These are phyloP conservation scores for Margaritifera margaritifera DNA, from an alignment of 2,888 invertebrate genomes.

Conservation along the genomic window DNA sequence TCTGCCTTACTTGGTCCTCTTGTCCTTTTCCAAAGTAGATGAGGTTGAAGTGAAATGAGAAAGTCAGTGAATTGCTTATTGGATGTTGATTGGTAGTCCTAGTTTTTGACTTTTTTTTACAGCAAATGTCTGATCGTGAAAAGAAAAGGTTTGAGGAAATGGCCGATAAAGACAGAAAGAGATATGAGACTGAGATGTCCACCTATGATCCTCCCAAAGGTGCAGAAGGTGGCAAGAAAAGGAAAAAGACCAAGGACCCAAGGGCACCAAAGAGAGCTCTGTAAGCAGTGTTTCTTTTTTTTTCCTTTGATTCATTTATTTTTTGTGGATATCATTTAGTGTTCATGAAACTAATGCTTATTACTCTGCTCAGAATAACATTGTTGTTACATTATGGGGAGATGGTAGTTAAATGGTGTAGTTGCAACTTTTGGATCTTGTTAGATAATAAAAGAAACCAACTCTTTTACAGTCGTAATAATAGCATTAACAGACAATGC, in stretches of 20 bases:
- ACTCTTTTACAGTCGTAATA: too few relatives aligned
- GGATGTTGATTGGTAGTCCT: neutral
- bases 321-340: too few relatives aligned
- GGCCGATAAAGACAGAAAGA: conserved; percentile 97
- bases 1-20: too few relatives aligned
- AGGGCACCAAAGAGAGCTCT: conserved; percentile 99
- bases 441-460: too few relatives aligned
- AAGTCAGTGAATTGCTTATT: too few relatives aligned
- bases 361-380: neutral
- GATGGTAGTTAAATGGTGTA: too few relatives aligned
- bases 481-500: too few relatives aligned
- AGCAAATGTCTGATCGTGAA: conserved; percentile 99
- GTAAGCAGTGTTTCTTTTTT: conserved; percentile 81
- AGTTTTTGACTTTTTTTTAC: conserved; percentile 18
- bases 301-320: neutral
- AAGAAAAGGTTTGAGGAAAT: conserved; percentile 99
- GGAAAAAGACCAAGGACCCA: conserved; percentile 92
- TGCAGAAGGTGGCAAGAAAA: conserved; percentile 78
- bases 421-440: too few relatives aligned
- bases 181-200: conserved; percentile 97
- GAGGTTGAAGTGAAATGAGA: too few relatives aligned
- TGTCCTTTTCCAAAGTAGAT: too few relatives aligned
- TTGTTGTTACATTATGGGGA: too few relatives aligned
- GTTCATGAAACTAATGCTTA: neutral
- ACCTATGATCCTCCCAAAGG: conserved; percentile 87